phyloP scores from a whole-genome alignment of 2,113 vertebrate species.

The Anas platyrhynchos region DNA sequence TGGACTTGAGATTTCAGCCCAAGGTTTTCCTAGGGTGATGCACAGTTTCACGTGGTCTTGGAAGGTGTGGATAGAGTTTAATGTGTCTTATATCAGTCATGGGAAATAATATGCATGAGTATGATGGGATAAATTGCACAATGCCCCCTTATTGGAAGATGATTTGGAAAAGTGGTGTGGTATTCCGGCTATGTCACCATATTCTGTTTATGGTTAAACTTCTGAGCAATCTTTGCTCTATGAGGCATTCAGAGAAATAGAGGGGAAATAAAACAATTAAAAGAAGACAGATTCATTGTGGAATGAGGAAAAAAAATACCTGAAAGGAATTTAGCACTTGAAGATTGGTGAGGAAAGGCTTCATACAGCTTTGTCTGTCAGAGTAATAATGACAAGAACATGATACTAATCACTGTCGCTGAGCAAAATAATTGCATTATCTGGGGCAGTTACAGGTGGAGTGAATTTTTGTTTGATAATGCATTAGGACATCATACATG shows the following conservation, averaged over 20 bases:
- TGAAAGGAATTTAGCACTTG: not conserved
- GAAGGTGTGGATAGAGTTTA: not conserved
- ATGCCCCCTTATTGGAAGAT: not conserved
- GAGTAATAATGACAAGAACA: not conserved
- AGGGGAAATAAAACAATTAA: not conserved
- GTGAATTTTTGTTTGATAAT: slow-evolving; percentile 5
- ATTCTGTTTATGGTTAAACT: not conserved
- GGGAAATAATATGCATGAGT: rapidly evolving
- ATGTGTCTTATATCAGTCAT: not conserved
- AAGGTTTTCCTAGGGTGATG: not conserved
- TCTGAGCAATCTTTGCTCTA: not conserved
- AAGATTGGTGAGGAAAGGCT: not conserved
- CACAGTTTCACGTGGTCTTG: not conserved
- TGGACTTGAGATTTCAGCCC: not conserved
- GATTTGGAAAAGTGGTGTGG: not conserved
- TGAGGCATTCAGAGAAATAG: not conserved
- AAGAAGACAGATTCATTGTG: not conserved
- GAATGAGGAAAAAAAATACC: not conserved
- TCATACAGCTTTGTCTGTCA: not conserved
- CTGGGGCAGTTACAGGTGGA: slow-evolving; percentile 27
- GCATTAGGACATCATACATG: not conserved
- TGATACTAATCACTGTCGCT: not conserved
- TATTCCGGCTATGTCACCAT: not conserved
- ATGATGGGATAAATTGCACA: not conserved
- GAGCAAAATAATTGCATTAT: not conserved